Percentiles rank a stretch among this genome's conserved stretches.
These are phyloP conservation scores for Phaethon lepturus DNA, from an alignment of 2,113 vertebrate species.

Conservation along the genomic window DNA sequence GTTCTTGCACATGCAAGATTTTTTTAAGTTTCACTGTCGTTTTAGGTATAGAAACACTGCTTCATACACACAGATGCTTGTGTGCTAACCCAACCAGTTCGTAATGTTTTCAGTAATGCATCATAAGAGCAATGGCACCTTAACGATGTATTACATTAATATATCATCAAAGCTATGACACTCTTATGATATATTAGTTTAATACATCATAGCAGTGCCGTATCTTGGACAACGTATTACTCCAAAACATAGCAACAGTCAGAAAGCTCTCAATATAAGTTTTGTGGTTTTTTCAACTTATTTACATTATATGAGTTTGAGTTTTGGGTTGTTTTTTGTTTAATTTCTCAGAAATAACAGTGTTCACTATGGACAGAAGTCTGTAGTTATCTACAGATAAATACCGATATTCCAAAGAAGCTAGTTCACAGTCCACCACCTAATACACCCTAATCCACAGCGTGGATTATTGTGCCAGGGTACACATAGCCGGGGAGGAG, in stretches of 20 bases:
- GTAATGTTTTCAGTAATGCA: constrained; percentile 66
- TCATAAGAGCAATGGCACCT: constrained; percentile 71
- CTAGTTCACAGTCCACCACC: background rate
- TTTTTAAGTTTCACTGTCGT: background rate
- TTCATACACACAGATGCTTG: constrained; percentile 41
- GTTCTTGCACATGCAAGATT: background rate
- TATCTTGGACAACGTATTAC: constrained; percentile 60
- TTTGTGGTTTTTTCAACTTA: constrained; percentile 53
- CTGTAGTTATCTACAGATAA: background rate
- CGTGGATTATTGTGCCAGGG: background rate
- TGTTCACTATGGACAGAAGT: background rate
- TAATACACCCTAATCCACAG: background rate
- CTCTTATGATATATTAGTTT: constrained; percentile 67
- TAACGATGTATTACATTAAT: constrained; percentile 73
- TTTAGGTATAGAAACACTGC: background rate
- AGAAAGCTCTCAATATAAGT: constrained; percentile 70
- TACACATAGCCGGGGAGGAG: background rate
- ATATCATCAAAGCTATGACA: constrained; percentile 74
- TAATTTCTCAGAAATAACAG: constrained; percentile 25
- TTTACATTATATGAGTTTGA: background rate
- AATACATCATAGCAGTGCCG: constrained; percentile 66
- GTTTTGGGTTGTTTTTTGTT: background rate
- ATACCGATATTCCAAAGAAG: background rate
- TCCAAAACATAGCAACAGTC: constrained; percentile 67
- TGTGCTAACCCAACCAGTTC: constrained; percentile 47